Percentiles rank a stretch among this genome's conserved stretches.
Conservation (phyloP, 64 coral and sea anemone species). For the Actinia equina region DNA sequence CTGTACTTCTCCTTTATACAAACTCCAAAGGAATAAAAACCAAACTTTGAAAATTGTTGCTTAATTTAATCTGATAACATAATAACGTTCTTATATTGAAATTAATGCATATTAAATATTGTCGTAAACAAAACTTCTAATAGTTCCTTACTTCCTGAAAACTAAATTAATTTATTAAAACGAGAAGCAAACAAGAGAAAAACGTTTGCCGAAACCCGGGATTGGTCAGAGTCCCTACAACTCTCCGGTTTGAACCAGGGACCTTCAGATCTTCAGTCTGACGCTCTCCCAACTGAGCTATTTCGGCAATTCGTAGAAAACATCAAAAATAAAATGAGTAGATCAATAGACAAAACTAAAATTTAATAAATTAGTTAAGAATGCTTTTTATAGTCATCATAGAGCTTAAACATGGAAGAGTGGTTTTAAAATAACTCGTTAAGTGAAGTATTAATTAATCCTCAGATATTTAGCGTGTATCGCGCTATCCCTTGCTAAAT, state of each 20-base stretch:
- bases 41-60: neutral
- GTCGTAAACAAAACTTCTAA: too few species aligned
- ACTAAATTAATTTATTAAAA: neutral
- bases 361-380: neutral
- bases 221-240: slow-evolving; percentile 80
- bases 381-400: neutral
- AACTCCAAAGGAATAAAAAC: neutral
- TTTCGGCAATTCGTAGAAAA: neutral
- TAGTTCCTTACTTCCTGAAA: too few species aligned
- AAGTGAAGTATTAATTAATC: neutral
- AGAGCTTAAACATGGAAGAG: neutral
- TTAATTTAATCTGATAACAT: neutral
- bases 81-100: neutral
- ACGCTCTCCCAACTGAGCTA: slow-evolving; percentile 99
- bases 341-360: neutral
- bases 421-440: neutral
- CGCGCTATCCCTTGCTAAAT: neutral
- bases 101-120: too few species aligned
- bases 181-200: neutral
- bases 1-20: slow-evolving; percentile 11
- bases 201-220: slow-evolving; percentile 82
- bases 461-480: neutral
- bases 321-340: neutral
- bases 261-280: slow-evolving; percentile 99
- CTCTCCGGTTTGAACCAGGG: slow-evolving; percentile 99